phyloP scores from a whole-genome alignment of 2,888 invertebrate genomes.

The Melieria picta region DNA sequence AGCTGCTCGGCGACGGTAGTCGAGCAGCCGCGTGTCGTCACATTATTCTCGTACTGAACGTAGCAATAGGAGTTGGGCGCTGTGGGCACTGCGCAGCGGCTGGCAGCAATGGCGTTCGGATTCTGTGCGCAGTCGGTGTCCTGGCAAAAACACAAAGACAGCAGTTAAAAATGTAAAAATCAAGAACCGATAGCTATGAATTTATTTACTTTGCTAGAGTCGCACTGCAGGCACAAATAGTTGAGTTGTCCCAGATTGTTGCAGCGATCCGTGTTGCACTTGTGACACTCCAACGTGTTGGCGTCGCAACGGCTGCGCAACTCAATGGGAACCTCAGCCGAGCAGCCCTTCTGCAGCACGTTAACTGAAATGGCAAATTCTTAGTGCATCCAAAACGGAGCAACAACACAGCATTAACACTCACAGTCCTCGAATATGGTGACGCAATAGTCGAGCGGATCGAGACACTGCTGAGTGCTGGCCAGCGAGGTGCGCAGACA shows the following conservation, averaged over 20 bases:
- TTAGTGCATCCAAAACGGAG: neutral
- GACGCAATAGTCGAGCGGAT: constrained; percentile 60
- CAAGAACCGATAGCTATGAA: neutral
- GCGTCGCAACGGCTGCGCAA: constrained; percentile 52
- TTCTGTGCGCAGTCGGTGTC: constrained; percentile 52
- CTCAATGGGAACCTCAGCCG: constrained; percentile 51
- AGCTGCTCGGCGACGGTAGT: constrained; percentile 47
- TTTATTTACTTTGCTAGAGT: constrained; percentile 51
- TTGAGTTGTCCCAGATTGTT: constrained; percentile 56
- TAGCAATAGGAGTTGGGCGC: constrained; percentile 59
- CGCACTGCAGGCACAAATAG: constrained; percentile 57
- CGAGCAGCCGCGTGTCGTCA: constrained; percentile 54
- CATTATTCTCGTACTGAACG: constrained; percentile 48
- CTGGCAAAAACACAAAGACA: constrained; percentile 36
- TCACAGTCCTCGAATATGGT: constrained; percentile 58
- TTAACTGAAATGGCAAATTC: constrained; percentile 27
- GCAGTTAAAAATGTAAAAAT: neutral
- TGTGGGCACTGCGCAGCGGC: constrained; percentile 54
- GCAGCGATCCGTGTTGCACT: constrained; percentile 58
- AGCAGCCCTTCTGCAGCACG: constrained; percentile 58
- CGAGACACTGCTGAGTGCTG: constrained; percentile 49
- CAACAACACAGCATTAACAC: constrained; percentile 20
- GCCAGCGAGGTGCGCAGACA: constrained; percentile 53
- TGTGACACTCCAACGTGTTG: constrained; percentile 51
- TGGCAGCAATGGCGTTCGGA: constrained; percentile 44